Percentiles rank a stretch among this genome's conserved stretches.
Evolutionary conservation across 2,113 vertebrate genomes (phyloP).

Genomic region (Perccottus glenii): DNA sequence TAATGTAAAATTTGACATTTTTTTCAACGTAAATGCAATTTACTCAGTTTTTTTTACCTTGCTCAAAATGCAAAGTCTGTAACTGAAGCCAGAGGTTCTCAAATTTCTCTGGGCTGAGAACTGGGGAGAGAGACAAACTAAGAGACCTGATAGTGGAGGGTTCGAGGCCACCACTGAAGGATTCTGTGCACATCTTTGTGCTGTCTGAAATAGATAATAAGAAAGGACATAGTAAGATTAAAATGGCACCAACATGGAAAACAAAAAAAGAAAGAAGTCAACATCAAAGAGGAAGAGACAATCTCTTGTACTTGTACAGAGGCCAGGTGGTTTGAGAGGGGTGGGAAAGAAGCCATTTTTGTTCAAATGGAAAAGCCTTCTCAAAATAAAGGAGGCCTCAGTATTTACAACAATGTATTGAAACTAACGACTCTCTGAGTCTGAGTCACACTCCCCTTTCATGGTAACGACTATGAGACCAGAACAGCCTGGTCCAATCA

Average conservation of each 20-base stretch:
- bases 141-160: background rate
- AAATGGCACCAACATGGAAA: background rate
- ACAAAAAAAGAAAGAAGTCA: background rate
- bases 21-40: background rate
- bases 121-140: constrained; percentile 54
- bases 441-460: no score
- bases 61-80: constrained; percentile 17
- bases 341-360: background rate
- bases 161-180: background rate
- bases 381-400: background rate
- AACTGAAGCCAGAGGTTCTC: constrained; percentile 60
- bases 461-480: no score
- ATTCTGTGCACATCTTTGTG: background rate
- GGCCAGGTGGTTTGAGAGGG: background rate
- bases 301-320: background rate
- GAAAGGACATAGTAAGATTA: background rate
- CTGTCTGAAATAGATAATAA: constrained; percentile 9
- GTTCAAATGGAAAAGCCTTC: constrained; percentile 11
- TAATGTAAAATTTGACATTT: no score
- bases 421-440: no score
- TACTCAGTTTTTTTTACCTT: constrained; percentile 31
- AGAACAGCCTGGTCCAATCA: no score
- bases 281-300: background rate
- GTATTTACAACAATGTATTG: no score
- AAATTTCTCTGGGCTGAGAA: constrained; percentile 68